These are phyloP conservation scores for Pseudachorutes palmiensis DNA, from an alignment of 1,140 invertebrate species.

Conservation along the genomic window DNA sequence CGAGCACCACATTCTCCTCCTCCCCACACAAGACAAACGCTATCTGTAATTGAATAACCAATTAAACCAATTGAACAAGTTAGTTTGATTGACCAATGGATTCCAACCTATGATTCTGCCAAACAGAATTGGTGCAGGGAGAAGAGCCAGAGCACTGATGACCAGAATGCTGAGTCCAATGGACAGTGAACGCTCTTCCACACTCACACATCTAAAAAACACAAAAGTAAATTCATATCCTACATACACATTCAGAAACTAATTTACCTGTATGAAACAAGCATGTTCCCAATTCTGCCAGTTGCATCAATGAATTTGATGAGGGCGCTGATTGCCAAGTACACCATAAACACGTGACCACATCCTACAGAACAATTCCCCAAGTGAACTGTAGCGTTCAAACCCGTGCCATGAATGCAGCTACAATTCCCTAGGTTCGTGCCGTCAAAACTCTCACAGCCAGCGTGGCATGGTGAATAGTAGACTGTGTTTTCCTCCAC, in stretches of 20 bases:
- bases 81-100: not conserved
- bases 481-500: slow-evolving; percentile 34
- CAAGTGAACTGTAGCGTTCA: slow-evolving; percentile 18
- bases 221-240: not conserved
- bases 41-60: slow-evolving; percentile 18
- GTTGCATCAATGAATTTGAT: slow-evolving; percentile 40
- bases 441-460: slow-evolving; percentile 29
- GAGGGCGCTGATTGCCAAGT: slow-evolving; percentile 38
- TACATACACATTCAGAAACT: no score
- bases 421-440: slow-evolving; percentile 24
- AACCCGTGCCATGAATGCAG: slow-evolving; percentile 16
- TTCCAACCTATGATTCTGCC: slow-evolving; percentile 30
- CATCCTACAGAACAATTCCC: slow-evolving; percentile 38
- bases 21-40: slow-evolving; percentile 33
- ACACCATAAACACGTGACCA: slow-evolving; percentile 38
- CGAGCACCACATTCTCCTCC: slow-evolving; percentile 19
- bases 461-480: slow-evolving; percentile 40
- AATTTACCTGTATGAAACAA: slow-evolving; percentile 40
- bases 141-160: slow-evolving; percentile 27
- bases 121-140: slow-evolving; percentile 35
- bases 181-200: slow-evolving; percentile 41
- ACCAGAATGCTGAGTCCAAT: slow-evolving; percentile 37
- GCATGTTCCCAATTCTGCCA: slow-evolving; percentile 40
- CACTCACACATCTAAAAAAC: slow-evolving; percentile 39
- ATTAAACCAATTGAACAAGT: not conserved